Evolutionary conservation across 2,113 vertebrate species (phyloP).

Genomic region (Sialia sialis): DNA sequence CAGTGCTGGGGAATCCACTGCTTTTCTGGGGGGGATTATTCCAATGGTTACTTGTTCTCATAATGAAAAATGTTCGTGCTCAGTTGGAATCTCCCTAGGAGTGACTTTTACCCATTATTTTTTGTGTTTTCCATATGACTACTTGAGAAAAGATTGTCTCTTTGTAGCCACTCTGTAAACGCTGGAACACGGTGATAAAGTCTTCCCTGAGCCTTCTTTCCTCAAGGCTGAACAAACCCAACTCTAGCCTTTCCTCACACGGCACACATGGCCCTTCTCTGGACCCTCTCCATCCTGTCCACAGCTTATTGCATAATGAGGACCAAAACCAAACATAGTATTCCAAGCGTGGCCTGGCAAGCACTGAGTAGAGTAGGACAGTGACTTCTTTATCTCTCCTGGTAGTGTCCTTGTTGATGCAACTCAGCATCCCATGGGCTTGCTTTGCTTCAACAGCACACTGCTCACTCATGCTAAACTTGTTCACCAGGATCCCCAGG

Average conservation of each 20-base stretch:
- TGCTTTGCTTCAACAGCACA: neutral
- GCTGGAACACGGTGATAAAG: neutral
- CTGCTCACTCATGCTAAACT: neutral
- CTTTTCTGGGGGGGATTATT: neutral
- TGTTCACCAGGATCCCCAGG: neutral
- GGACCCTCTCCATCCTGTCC: neutral
- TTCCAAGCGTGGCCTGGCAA: neutral
- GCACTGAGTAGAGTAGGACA: neutral
- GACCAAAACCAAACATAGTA: neutral
- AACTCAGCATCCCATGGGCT: neutral
- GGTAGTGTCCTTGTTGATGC: neutral
- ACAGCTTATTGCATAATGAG: neutral
- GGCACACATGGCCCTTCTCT: neutral
- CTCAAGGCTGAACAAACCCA: neutral
- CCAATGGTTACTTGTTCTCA: neutral
- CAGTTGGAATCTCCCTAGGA: neutral
- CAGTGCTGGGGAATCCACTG: neutral
- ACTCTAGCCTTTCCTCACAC: neutral
- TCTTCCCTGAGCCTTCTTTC: neutral
- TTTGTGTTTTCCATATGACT: neutral
- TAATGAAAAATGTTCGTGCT: fast-evolving
- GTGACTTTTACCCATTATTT: neutral
- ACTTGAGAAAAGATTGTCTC: neutral
- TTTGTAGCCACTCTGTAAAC: neutral
- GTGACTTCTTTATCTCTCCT: neutral